A percentile compares a stretch with the other conserved stretches of the same genome.
These are phyloP conservation scores for Bradysia coprophila DNA, from an alignment of 1,140 invertebrate species.

Conservation along the genomic window DNA sequence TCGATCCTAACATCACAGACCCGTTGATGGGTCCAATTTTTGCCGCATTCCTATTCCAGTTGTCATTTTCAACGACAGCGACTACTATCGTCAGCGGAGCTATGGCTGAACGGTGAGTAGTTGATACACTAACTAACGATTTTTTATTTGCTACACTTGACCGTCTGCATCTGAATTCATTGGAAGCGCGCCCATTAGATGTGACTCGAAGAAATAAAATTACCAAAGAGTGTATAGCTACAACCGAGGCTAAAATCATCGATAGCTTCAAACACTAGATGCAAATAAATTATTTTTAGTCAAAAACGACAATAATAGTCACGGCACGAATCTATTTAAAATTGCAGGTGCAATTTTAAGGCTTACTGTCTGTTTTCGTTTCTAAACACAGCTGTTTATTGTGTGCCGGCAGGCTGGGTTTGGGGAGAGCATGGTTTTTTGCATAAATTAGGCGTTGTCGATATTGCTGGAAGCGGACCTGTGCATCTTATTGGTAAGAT, in stretches of 20 bases:
- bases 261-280: no score
- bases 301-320: no score
- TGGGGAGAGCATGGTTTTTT: constrained; percentile 77
- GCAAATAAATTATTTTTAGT: no score
- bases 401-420: constrained; percentile 55
- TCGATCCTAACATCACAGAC: constrained; percentile 43
- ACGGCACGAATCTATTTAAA: no score
- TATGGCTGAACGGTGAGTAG: constrained; percentile 64
- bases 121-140: no score
- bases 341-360: constrained; percentile 74
- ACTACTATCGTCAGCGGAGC: constrained; percentile 80
- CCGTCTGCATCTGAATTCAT: no score
- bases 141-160: no score
- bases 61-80: constrained; percentile 79
- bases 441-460: constrained; percentile 59
- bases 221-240: no score
- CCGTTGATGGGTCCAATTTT: constrained; percentile 57
- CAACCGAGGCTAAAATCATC: no score
- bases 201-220: no score
- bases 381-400: constrained; percentile 78
- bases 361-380: constrained; percentile 83
- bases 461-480: constrained; percentile 80
- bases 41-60: constrained; percentile 69
- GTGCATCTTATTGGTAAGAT: constrained; percentile 68
- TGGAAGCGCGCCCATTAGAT: no score